Conservation (phyloP, 2,888 invertebrate species). For the Agonum fuliginosum region DNA sequence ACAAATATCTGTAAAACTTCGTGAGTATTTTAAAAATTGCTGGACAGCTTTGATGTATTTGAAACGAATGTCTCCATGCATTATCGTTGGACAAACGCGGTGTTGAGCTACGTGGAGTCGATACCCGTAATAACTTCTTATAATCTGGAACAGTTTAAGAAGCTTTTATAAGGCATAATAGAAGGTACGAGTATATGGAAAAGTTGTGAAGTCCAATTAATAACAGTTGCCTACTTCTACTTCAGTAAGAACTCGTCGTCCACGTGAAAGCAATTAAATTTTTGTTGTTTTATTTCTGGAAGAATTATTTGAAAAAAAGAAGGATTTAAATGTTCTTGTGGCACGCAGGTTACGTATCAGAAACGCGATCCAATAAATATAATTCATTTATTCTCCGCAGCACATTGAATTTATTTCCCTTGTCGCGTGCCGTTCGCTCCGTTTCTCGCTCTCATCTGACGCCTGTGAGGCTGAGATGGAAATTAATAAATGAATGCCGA, state of each 20-base stretch:
- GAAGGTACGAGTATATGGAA: background rate
- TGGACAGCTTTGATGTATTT: too few species aligned
- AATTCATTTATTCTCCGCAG: constrained; percentile 52
- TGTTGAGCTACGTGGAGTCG: too few species aligned
- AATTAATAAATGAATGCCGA: constrained; percentile 40
- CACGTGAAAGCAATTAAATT: constrained; percentile 36
- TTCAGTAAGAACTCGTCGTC: background rate
- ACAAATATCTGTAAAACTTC: too few species aligned
- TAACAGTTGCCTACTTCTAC: constrained; percentile 1
- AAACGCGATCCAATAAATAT: constrained; percentile 52
- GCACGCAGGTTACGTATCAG: constrained; percentile 42
- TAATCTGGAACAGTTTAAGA: too few species aligned
- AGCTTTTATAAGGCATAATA: too few species aligned
- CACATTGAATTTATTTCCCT: constrained; percentile 55
- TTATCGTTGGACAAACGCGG: too few species aligned
- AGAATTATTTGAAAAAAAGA: constrained; percentile 38
- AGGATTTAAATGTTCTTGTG: constrained; percentile 42
- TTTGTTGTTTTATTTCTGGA: constrained; percentile 32
- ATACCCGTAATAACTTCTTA: too few species aligned
- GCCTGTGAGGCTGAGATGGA: constrained; percentile 16
- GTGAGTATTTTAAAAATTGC: too few species aligned
- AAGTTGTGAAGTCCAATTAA: constrained; percentile 6
- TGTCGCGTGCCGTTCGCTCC: constrained; percentile 48
- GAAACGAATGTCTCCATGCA: too few species aligned
- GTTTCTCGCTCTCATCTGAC: constrained; percentile 4